Base-by-base conservation (phyloP, 92 coral and sea anemone genomes). In the Actinostola sp. region DNA sequence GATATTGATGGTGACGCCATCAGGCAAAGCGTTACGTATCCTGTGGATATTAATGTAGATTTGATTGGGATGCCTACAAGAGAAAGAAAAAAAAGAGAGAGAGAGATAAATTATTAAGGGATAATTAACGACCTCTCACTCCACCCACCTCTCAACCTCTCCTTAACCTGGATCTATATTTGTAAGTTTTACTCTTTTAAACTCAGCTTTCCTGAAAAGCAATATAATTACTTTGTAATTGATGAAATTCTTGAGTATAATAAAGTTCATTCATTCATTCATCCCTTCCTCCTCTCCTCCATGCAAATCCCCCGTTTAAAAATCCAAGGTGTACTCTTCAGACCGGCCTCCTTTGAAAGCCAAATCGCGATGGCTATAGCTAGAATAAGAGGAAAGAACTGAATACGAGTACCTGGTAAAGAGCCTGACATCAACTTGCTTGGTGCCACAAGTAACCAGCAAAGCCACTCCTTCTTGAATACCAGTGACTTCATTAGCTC, bases 11-110 rank as follows among this genome's bases (percentile, higher is more conserved):
- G 64, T 67, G 49, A 88, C 82, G 63, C 85, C 93, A 69, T 72
- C 91, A 5, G 97, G 92, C 8, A 93, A 81, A 34, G 81, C 58
- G 24, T 79, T 66, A 17, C 87, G 86, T 24, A 93, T 58, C 59
- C 76, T 66, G 77, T 88, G 87, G 34, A 88, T 63, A 28, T 80
- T 45, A 35, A 84, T 49, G 82, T 52, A 88, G 23, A 82, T 71
- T 75, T 93, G 93, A 35, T 79, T 76, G 63, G 58, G 66, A 72
- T 76, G 49, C 80, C 96, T 90, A 67, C 31, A 26, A 63, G 49
- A 23, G 17, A 30, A 38, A 70, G 39, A 14, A 29, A 62, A 2
- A 31, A 20, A 30, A 25, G 17, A 24, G 25, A 32, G 21, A 0
- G 24, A 64, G 32, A 9, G 13, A 59, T 8, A 30, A 7, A 28